Percentiles rank a stretch among this genome's conserved stretches.
Evolutionary conservation across 1,140 invertebrate species (phyloP).

Genomic region (Drosophila funebris): DNA sequence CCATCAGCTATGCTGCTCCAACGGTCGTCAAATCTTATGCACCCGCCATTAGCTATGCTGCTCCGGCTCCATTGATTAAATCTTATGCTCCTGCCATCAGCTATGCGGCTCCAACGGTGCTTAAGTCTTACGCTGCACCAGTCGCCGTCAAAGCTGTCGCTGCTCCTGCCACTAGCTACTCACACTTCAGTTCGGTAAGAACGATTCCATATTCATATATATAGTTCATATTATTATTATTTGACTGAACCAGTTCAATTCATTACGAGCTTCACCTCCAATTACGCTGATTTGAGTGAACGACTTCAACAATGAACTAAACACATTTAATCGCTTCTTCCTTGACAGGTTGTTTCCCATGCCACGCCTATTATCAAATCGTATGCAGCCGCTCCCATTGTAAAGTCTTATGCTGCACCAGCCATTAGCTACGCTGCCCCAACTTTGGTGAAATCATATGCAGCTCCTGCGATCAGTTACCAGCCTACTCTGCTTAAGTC

Average conservation of each 20-base stretch:
- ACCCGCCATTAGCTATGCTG: slow-evolving; percentile 57
- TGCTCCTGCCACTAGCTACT: slow-evolving; percentile 58
- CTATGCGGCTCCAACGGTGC: slow-evolving; percentile 46
- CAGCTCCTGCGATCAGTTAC: slow-evolving; percentile 55
- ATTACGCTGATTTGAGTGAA: too few relatives aligned
- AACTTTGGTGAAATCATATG: slow-evolving; percentile 58
- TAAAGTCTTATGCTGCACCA: slow-evolving; percentile 60
- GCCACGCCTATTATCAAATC: slow-evolving; percentile 52
- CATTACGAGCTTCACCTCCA: too few relatives aligned
- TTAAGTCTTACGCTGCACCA: slow-evolving; percentile 44
- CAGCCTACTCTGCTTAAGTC: slow-evolving; percentile 43
- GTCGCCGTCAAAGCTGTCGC: slow-evolving; percentile 57
- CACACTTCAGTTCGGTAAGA: slow-evolving; percentile 72
- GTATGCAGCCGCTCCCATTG: slow-evolving; percentile 48
- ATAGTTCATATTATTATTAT: too few relatives aligned
- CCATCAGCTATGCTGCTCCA: slow-evolving; percentile 35
- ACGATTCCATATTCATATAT: not conserved
- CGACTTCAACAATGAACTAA: too few relatives aligned
- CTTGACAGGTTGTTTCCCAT: slow-evolving; percentile 51
- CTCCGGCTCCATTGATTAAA: slow-evolving; percentile 60
- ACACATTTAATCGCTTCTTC: not conserved
- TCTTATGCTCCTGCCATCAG: slow-evolving; percentile 57
- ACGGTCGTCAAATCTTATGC: slow-evolving; percentile 35
- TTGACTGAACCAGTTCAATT: not conserved
- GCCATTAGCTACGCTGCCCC: slow-evolving; percentile 70